phyloP scores from a whole-genome alignment of 2,113 vertebrate genomes.

The Entomyzon cyanotis region DNA sequence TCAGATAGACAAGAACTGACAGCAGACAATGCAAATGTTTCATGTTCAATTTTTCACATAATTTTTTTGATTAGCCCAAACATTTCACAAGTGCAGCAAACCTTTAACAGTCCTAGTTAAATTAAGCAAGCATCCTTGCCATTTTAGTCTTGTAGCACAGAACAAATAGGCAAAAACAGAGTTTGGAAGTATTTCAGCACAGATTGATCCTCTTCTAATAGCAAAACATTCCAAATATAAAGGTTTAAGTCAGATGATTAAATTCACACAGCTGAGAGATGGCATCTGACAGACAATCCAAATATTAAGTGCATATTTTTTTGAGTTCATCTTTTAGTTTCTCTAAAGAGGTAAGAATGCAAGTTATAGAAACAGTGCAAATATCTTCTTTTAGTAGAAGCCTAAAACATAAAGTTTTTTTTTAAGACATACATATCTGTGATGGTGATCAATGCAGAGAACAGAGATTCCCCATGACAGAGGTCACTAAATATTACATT shows the following conservation, averaged over 20 bases:
- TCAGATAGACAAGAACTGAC: neutral
- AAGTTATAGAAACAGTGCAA: neutral
- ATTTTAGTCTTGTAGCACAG: neutral
- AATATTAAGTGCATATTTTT: neutral
- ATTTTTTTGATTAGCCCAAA: slow-evolving; percentile 1
- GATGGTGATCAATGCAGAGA: neutral
- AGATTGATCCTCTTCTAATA: neutral
- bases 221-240: neutral
- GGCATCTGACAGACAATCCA: neutral
- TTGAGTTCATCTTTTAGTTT: neutral
- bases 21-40: neutral
- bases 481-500: neutral
- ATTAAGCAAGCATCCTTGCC: neutral
- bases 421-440: neutral
- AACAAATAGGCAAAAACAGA: neutral
- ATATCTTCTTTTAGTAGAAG: neutral
- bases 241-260: slow-evolving; percentile 8
- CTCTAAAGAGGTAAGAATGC: neutral
- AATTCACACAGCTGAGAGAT: neutral
- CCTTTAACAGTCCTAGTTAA: neutral
- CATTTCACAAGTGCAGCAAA: neutral
- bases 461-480: neutral
- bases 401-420: neutral
- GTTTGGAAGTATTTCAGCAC: neutral
- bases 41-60: neutral